Base-by-base conservation (phyloP, 2,888 invertebrate genomes). In the Drosophila eohydei region DNA sequence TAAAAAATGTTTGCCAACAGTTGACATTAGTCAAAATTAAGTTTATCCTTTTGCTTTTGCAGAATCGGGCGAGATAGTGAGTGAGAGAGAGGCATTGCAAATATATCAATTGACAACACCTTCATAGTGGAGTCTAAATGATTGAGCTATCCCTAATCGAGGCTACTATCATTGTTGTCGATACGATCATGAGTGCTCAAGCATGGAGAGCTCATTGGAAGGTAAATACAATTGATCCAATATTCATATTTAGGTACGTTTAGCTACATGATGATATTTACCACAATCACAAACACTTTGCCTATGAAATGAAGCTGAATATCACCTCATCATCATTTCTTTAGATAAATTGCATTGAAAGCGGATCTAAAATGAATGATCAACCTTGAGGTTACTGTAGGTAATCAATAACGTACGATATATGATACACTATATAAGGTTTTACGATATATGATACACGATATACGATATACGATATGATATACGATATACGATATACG, bases 1-100 rank as follows among this genome's bases (percentile, higher is more conserved):
- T 71, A 46, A 43, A 43, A 73, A 64, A 72, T 76, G 63, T 79
- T 70, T 65, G 70, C 52, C 71, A 72, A 71, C 76, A 72, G 55
- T 80, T 69, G 36, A 11, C 46, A 46, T 34, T 46, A 43, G 58
- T 21, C 48, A 30, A 48, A 58, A 56, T 4, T 48, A n/a, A 26
- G 14, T 46, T 46, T 48, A 9, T n/a, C n/a, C 28, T 34, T 46
- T 26, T 12, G 44, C 44, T 12, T 12, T 14, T 46, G 14, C 28
- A 4, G 7, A 32, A 51, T 3, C 3, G 7, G 14, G 9, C 7
- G 34, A 30, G n/a, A n/a, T 8, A 16, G 30, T 1, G 8, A 30
- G 14, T 3, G 14, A n/a, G 14, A 28, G 28, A 12, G 16, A 32
- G 40, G 3, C 3, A 36, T 11, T 36, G 36, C 4, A 34, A 34